Evolutionary conservation across 2,888 invertebrate species (phyloP), one percentile per base, ranked within the genome.

Genomic region (Lasioglossum villosulum): DNA sequence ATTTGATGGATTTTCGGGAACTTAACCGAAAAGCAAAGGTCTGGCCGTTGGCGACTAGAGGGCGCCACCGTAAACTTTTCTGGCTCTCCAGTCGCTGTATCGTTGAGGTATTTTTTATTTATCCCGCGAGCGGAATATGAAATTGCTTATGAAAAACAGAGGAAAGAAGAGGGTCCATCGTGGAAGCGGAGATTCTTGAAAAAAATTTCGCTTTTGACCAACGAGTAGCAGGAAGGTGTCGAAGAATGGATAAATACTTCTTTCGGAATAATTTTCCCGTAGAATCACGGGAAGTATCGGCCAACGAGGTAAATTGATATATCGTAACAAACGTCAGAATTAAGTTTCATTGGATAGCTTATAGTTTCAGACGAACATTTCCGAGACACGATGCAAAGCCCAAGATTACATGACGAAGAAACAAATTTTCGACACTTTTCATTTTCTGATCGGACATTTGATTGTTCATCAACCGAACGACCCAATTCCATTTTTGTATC

Each of bases 401-500:
- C 56, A 59, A 71, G 16, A 77, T 45, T 80, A 77, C 6, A 45
- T 77, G 19, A 27, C 34, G 0, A 56, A 71, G 45, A 77, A 34
- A 27, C 42, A 75, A 6, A 75, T 82, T 59, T 80, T 75, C 10
- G 59, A 82, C 19, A 56, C 52, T 16, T 80, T 82, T 37, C 80
- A 42, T 75, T 82, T 75, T 8, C 48, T 82, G 5, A 80, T 82
- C 0, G 56, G 37, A 30, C 82, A 80, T 59, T 30, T 80, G 4
- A 59, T 82, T 12, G 39, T 82, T 30, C 2, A 59, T 19, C 80
- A 56, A 48, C 82, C 80, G 30, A 5, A 4, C 6, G 19, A 82
- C 39, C 80, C 82, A 16, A 70, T 80, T 39, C 59, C 37, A 19
- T 82, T 71, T 27, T 37, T 82, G 14, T 30, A 39, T n/a, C n/a